A percentile compares a stretch with the other conserved stretches of the same genome.
These are phyloP conservation scores for Apteryx owenii DNA, from an alignment of 2,113 vertebrate genomes.

Conservation along the genomic window DNA sequence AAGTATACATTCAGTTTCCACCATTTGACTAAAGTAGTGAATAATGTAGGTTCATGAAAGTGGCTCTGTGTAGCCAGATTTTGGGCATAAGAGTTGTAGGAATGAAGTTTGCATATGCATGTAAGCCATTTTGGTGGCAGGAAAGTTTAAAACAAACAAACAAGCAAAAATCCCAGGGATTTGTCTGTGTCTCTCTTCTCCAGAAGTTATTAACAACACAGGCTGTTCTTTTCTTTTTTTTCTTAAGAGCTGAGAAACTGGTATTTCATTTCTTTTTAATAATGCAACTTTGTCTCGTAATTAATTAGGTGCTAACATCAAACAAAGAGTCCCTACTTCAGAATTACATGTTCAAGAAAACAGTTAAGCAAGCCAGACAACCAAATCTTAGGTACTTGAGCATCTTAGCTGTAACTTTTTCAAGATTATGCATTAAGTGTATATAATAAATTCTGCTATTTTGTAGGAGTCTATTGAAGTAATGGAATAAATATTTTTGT, in stretches of 20 bases:
- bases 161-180: not conserved
- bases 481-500: constrained; percentile 2
- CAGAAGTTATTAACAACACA: not conserved
- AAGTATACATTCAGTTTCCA: rapidly evolving
- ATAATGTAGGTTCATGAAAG: rapidly evolving
- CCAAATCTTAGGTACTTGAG: constrained; percentile 13
- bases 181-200: not conserved
- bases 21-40: not conserved
- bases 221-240: not conserved
- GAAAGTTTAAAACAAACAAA: not conserved
- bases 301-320: not conserved
- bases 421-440: not conserved
- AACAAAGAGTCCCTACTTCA: not conserved
- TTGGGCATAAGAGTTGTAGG: rapidly evolving
- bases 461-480: constrained; percentile 6
- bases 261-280: not conserved
- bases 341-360: constrained; percentile 22
- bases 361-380: not conserved
- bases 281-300: not conserved
- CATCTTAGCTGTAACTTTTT: not conserved
- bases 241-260: not conserved
- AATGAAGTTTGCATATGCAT: rapidly evolving
- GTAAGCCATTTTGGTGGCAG: rapidly evolving
- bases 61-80: rapidly evolving
- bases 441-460: constrained; percentile 10